These are phyloP conservation scores for Stenotaenia linearis DNA, from an alignment of 2,888 invertebrate genomes.

Conservation along the genomic window DNA sequence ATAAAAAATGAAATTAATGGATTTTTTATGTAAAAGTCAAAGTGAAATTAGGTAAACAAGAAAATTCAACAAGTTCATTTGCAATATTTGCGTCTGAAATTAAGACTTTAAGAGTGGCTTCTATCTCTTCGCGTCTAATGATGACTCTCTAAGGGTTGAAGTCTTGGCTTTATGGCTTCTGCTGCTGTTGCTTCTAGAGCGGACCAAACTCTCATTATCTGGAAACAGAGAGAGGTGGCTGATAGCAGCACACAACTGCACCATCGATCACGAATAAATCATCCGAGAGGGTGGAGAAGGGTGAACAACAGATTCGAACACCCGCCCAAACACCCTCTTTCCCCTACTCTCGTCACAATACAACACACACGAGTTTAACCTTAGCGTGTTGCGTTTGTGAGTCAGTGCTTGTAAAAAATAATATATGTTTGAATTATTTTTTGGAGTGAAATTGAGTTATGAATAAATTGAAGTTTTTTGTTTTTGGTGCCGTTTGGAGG, in stretches of 20 bases:
- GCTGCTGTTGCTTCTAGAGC: neutral
- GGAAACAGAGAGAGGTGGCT: constrained; percentile 4
- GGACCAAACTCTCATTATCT: constrained; percentile 5
- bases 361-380: neutral
- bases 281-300: neutral
- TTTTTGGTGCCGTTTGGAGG: no score
- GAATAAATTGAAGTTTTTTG: no score
- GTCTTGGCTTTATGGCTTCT: neutral
- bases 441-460: no score
- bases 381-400: neutral
- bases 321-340: neutral
- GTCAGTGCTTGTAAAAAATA: no score
- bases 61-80: neutral
- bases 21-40: neutral
- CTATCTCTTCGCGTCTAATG: neutral
- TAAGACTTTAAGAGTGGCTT: neutral
- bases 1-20: neutral
- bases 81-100: neutral
- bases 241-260: constrained; percentile 3
- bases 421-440: no score
- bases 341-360: neutral
- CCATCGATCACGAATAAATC: constrained; percentile 9
- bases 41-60: neutral
- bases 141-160: neutral
- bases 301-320: neutral